Evolutionary conservation across 1,140 invertebrate species (phyloP), one percentile per base, ranked within the genome.

Genomic region (Eueides isabella): DNA sequence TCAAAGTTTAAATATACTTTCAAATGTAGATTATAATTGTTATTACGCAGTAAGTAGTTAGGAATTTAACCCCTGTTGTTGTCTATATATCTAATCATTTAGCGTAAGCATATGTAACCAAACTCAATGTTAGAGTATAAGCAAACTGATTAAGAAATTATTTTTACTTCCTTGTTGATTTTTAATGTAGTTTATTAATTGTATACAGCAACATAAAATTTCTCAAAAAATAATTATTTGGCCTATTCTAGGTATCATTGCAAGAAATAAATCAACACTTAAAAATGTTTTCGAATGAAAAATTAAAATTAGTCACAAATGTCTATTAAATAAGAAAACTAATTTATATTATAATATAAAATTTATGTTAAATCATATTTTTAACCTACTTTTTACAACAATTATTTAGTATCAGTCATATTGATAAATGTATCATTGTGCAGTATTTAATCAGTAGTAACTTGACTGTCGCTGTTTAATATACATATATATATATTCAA

Each of bases 1-100:
- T 44, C 19, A 44, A 44, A 44, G 1, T 12, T 44, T 19, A n/a
- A 44, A 44, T 16, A n/a, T 14, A 44, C 9, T 48, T n/a, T 55
- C 48, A 26, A 23, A 23, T 26, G 23, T 55, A 55, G 48, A 55
- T 55, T 55, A 55, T 55, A 26, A 55, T 55, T 67, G 65, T 67
- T 41, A 33, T 41, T 64, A 70, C n/a, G 19, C 29, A 44, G 29
- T 62, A 48, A 71, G 48, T 55, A 73, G 55, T 44, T 62, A 72
- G 33, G 31, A 63, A 66, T 62, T 55, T 73, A 67, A 41, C 28
- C 33, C 66, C 61, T 73, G 72, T 73, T 73, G 72, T 73, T 73
- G 64, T 68, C 48, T 73, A 68, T 73, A 48, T 73, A 73, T 68
- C 5, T 67, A 62, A 38, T 48, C 41, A 71, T 67, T 63, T 31